Conservation (phyloP, 53 echinoderm and acorn worm species). For the Actinopyga echinites region DNA sequence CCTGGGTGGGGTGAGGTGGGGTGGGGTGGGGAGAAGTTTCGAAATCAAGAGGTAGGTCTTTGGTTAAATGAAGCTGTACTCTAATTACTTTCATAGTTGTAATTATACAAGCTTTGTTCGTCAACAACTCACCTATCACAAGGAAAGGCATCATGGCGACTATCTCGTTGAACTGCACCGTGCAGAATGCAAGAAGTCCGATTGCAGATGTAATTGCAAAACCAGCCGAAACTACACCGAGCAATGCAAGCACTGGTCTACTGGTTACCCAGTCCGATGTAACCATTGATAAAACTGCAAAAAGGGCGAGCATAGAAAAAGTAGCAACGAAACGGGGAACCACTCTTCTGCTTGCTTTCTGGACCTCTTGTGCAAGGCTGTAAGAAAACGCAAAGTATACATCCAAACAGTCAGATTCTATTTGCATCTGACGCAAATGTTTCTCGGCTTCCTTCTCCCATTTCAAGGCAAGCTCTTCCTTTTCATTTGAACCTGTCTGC, state of each 20-base stretch:
- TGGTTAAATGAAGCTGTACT: too few species aligned
- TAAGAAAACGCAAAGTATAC: conserved; percentile 56
- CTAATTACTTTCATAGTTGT: too few species aligned
- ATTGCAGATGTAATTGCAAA: conserved; percentile 84
- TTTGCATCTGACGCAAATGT: conserved; percentile 46
- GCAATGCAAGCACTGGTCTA: conserved; percentile 82
- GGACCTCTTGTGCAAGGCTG: conserved; percentile 75
- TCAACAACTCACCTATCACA: conserved; percentile 76
- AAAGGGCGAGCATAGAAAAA: conserved; percentile 79
- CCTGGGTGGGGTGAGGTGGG: too few species aligned
- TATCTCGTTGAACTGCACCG: conserved; percentile 81
- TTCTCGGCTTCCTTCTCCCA: conserved; percentile 72
- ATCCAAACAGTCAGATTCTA: conserved; percentile 6
- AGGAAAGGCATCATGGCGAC: conserved; percentile 97
- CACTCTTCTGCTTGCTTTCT: conserved; percentile 70
- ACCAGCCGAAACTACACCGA: conserved; percentile 83
- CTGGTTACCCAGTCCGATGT: conserved; percentile 95
- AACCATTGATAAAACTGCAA: conserved; percentile 85
- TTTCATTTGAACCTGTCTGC: conserved; percentile 45
- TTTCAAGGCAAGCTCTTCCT: conserved; percentile 45
- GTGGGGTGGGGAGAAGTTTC: too few species aligned
- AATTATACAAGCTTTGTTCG: too few species aligned
- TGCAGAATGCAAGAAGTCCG: conserved; percentile 76
- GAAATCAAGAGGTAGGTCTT: too few species aligned
- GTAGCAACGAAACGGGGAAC: conserved; percentile 83